Conservation (phyloP, 2,113 vertebrate species). For the Coturnix japonica region DNA sequence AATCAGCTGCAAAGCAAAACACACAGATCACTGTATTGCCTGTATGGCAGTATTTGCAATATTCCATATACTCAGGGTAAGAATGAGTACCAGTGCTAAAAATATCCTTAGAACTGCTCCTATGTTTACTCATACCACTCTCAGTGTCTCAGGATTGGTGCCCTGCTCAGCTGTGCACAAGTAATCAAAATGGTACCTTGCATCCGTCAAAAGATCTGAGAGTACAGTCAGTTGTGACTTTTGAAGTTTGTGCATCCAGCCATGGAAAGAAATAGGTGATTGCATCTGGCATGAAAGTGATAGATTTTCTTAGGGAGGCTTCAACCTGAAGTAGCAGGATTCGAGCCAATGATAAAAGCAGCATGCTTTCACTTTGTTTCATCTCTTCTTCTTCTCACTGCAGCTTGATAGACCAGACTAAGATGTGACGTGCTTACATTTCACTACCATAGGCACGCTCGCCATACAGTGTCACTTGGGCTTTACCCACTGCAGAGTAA, state of each 20-base stretch:
- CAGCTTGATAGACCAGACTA: background rate
- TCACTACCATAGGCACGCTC: background rate
- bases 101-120: background rate
- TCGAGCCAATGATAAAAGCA: background rate
- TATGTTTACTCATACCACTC: background rate
- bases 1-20: rapidly evolving
- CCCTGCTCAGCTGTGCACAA: slow-evolving; percentile 11
- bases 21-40: background rate
- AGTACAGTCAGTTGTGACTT: background rate
- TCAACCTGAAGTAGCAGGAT: background rate
- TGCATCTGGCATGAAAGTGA: background rate
- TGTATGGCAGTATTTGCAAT: background rate
- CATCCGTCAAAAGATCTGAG: background rate
- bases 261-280: background rate
- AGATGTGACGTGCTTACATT: background rate
- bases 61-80: background rate
- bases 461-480: rapidly evolving
- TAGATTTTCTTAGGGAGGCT: slow-evolving; percentile 11
- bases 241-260: background rate
- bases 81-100: background rate
- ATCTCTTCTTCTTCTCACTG: background rate
- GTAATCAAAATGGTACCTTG: background rate
- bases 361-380: background rate
- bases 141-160: background rate
- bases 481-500: background rate